Conservation (phyloP, 2,888 invertebrate genomes). For the Napeogenes sylphis region DNA sequence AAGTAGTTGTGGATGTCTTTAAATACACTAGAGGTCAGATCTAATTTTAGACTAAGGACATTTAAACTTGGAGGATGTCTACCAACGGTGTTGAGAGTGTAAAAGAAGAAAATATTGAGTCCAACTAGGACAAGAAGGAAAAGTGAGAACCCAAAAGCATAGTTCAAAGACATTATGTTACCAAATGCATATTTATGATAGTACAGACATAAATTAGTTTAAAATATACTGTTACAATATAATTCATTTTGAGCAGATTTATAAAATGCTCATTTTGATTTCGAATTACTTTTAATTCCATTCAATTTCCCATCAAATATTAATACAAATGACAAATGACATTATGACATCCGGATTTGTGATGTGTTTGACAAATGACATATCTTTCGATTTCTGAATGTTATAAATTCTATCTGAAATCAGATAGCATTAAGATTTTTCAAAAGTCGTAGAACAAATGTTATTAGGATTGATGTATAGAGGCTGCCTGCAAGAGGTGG, state of each 20-base stretch:
- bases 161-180: conserved; percentile 62
- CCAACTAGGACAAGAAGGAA: conserved; percentile 62
- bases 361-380: background rate
- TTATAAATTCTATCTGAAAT: too few species aligned
- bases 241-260: too few species aligned
- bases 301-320: too few species aligned
- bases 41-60: conserved; percentile 50
- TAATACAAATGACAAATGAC: too few species aligned
- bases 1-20: conserved; percentile 63
- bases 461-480: too few species aligned
- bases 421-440: too few species aligned
- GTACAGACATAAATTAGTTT: background rate
- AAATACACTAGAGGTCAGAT: conserved; percentile 47
- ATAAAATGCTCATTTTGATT: too few species aligned
- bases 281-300: too few species aligned
- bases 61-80: conserved; percentile 45
- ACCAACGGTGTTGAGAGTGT: conserved; percentile 52
- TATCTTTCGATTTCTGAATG: background rate
- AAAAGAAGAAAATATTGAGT: conserved; percentile 68
- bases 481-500: too few species aligned
- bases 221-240: background rate
- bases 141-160: conserved; percentile 66
- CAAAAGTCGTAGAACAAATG: too few species aligned
- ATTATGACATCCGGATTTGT: too few species aligned
- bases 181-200: conserved; percentile 9